Evolutionary conservation across 2,113 vertebrate species (phyloP).

Genomic region (Kryptolebias marmoratus): DNA sequence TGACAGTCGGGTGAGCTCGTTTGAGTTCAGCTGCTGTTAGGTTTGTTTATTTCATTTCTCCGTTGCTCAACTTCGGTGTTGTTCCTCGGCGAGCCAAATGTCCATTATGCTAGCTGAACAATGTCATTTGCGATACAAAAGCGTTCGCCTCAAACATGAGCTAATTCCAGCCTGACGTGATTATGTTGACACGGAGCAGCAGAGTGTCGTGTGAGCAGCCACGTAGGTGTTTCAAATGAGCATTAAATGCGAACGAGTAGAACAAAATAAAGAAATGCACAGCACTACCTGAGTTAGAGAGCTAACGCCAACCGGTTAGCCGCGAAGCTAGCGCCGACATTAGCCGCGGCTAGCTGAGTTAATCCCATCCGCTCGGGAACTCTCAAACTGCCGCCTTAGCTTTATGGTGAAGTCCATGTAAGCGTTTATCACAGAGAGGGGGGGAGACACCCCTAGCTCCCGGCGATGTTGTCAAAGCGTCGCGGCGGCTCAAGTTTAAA

Average conservation of each 20-base stretch:
- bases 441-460: slow-evolving; percentile 35
- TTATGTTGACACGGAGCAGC: not conserved
- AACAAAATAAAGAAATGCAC: slow-evolving; percentile 9
- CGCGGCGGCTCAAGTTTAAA: slow-evolving; percentile 8
- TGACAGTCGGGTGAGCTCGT: not conserved
- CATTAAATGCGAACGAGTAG: not conserved
- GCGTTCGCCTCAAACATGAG: slow-evolving; percentile 8
- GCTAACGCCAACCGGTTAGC: slow-evolving; percentile 70
- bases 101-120: slow-evolving; percentile 43
- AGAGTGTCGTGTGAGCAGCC: not conserved
- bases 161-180: slow-evolving; percentile 4
- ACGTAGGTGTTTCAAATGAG: not conserved
- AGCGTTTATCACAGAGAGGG: slow-evolving; percentile 1
- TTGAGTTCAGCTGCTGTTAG: slow-evolving; percentile 4
- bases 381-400: slow-evolving; percentile 53
- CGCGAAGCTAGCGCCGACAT: slow-evolving; percentile 59
- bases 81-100: slow-evolving; percentile 21
- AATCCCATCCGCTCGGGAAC: slow-evolving; percentile 62
- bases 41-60: not conserved
- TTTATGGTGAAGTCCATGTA: slow-evolving; percentile 60
- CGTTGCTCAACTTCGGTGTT: slow-evolving; percentile 7
- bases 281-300: slow-evolving; percentile 62
- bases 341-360: slow-evolving; percentile 64
- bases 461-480: slow-evolving; percentile 24
- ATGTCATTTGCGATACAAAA: slow-evolving; percentile 52